Percentiles rank a stretch among this genome's conserved stretches.
Evolutionary conservation across 2,797 vertebrate genomes (phyloP).

Genomic region (Alca torda): DNA sequence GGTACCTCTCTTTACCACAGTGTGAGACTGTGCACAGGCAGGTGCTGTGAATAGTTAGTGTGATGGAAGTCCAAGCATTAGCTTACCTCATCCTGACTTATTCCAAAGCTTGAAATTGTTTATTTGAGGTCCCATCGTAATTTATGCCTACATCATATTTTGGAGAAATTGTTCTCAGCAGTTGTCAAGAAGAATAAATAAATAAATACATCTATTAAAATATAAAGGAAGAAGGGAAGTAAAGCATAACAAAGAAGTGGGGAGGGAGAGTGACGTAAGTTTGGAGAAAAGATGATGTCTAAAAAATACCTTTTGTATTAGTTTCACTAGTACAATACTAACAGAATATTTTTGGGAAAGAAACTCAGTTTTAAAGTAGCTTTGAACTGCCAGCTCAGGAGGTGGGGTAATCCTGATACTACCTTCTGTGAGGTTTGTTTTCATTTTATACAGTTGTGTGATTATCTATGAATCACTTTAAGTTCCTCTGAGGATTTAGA

Average conservation of each 20-base stretch:
- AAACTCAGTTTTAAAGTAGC: background rate
- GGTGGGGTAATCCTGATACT: background rate
- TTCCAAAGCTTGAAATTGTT: background rate
- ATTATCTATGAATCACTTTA: background rate
- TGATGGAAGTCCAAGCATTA: background rate
- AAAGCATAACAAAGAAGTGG: background rate
- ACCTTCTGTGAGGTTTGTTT: background rate
- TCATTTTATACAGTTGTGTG: background rate
- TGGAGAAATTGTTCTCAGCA: background rate
- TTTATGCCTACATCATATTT: background rate
- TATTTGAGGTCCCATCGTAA: background rate
- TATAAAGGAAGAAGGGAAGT: background rate
- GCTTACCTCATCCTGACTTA: background rate
- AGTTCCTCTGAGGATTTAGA: background rate
- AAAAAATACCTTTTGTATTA: background rate
- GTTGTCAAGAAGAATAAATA: background rate
- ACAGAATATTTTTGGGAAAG: background rate
- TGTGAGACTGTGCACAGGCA: background rate
- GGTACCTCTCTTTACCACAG: background rate
- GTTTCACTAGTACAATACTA: background rate
- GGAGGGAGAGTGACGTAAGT: background rate
- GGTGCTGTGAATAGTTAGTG: background rate
- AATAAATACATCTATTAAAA: background rate
- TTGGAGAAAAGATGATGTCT: background rate
- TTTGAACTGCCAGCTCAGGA: background rate